Evolutionary conservation across 2,888 invertebrate species (phyloP).

Genomic region (Formica aserva): DNA sequence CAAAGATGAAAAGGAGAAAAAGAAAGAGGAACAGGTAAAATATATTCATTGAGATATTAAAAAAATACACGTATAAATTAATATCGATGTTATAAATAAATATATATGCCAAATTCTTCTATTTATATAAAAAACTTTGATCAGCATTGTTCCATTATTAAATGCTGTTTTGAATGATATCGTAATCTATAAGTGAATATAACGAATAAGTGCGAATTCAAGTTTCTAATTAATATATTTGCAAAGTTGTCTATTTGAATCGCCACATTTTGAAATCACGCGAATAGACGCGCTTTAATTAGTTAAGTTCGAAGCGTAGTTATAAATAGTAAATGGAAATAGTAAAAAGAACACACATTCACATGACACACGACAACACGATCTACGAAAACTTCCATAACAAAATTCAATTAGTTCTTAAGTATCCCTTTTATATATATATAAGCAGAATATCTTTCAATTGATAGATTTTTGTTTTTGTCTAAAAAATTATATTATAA

Average conservation of each 20-base stretch:
- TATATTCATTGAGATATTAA: neutral
- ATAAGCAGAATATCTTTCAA: neutral
- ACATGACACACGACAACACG: neutral
- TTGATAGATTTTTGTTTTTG: neutral
- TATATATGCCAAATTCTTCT: neutral
- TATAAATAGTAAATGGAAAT: neutral
- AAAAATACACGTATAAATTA: constrained; percentile 7
- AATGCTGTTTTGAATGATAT: neutral
- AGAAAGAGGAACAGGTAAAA: neutral
- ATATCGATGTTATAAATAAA: constrained; percentile 15
- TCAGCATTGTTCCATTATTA: neutral
- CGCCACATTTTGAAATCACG: neutral
- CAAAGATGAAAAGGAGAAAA: neutral
- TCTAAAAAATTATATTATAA: neutral
- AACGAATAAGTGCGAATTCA: neutral
- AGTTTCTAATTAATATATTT: neutral
- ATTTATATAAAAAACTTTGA: neutral
- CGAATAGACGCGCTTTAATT: neutral
- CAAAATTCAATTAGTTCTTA: neutral
- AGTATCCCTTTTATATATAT: neutral
- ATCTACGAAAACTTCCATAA: neutral
- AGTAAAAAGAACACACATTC: neutral
- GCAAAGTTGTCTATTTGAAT: neutral
- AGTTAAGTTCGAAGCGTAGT: neutral
- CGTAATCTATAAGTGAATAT: neutral